Percentiles rank a stretch among this genome's conserved stretches.
phyloP scores from a whole-genome alignment of 2,113 vertebrate genomes.

The Cacatua alba region DNA sequence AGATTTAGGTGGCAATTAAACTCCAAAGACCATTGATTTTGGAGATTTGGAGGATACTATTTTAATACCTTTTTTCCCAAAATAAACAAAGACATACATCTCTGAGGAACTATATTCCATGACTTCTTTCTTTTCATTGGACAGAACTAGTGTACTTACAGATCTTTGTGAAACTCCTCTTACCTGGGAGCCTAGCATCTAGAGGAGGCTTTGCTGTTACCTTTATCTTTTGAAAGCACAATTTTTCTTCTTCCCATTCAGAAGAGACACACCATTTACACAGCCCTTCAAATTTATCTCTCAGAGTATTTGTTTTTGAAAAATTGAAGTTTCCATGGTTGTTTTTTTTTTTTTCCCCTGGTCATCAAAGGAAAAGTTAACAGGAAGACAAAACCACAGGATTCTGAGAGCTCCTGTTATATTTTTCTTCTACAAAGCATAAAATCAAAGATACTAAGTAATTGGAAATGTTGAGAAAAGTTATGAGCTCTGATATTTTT shows the following conservation, averaged over 20 bases:
- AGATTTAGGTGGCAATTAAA: neutral
- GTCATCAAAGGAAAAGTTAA: conserved; percentile 35
- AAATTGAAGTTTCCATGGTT: neutral
- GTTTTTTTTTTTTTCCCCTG: neutral
- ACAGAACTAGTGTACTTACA: neutral
- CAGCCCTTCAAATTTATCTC: conserved; percentile 57
- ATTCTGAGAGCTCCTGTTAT: neutral
- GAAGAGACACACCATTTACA: conserved; percentile 18
- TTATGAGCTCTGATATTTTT: neutral
- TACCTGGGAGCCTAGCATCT: neutral
- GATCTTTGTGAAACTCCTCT: neutral
- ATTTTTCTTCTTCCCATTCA: neutral
- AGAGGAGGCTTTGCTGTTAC: neutral
- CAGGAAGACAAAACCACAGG: conserved; percentile 17
- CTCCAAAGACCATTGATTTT: neutral
- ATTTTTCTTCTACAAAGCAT: conserved; percentile 25
- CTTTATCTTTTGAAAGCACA: conserved; percentile 3
- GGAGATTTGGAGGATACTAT: neutral
- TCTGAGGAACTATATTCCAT: neutral
- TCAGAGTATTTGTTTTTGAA: conserved; percentile 36
- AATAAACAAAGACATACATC: neutral
- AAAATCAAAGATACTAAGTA: neutral
- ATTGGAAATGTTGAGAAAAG: neutral
- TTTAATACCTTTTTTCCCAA: neutral
- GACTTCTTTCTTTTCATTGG: neutral